Conservation (phyloP, 2,113 vertebrate species). For the Cyanoderma ruficeps region DNA sequence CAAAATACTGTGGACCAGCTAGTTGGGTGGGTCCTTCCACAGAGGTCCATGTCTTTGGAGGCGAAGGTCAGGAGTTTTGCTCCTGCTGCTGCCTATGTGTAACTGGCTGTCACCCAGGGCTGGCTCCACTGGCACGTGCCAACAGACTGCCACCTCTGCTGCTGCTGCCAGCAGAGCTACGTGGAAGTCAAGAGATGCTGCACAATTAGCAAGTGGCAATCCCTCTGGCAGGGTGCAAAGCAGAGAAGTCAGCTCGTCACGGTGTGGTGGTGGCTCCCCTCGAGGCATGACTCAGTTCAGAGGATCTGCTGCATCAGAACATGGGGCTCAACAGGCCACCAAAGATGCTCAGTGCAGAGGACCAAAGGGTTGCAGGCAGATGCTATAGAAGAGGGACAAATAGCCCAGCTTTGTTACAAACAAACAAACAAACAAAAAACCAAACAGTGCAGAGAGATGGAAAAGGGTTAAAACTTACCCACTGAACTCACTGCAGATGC, state of each 20-base stretch:
- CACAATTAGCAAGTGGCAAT: background rate
- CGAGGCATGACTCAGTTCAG: conserved; percentile 40
- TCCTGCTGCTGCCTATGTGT: background rate
- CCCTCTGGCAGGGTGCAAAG: background rate
- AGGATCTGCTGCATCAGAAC: conserved; percentile 21
- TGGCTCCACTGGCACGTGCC: accelerated
- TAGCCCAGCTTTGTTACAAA: background rate
- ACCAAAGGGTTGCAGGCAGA: background rate
- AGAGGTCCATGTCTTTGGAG: background rate
- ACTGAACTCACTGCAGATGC: background rate
- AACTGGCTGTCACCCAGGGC: background rate
- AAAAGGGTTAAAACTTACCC: background rate
- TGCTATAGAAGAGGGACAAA: background rate
- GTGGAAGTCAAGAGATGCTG: background rate
- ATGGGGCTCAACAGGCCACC: background rate
- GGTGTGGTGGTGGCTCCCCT: background rate
- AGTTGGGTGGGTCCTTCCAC: background rate
- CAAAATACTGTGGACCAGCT: background rate
- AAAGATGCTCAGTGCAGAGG: background rate
- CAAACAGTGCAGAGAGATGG: background rate
- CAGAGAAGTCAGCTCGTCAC: background rate
- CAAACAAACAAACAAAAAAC: background rate
- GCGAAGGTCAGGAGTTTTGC: background rate
- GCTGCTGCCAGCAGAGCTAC: background rate
- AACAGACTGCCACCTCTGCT: background rate